Evolutionary conservation across 2,888 invertebrate species (phyloP), one percentile per base, ranked within the genome.

Genomic region (Polymixis lichenea): DNA sequence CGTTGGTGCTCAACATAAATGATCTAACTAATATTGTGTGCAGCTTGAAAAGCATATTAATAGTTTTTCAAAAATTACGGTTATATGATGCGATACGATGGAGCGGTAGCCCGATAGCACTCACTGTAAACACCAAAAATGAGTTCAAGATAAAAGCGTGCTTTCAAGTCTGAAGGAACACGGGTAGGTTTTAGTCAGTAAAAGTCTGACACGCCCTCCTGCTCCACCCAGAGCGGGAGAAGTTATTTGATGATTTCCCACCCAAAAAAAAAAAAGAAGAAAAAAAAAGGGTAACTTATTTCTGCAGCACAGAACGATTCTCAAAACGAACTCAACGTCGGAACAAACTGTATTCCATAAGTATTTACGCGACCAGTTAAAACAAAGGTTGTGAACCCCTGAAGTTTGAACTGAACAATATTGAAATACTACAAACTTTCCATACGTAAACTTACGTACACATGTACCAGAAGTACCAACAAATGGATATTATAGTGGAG

Each of bases 401-500:
- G 70, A 56, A 56, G 70, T 82, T 61, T 61, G 70, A 56, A 71
- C 82, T 74, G 72, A 72, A 84, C 80, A 76, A 58, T 77, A 87
- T 66, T 60, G 53, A 75, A 80, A 84, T 86, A 76, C 77, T 84
- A 86, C 76, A 84, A 84, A 81, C 70, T 84, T 83, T 85, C 84
- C 84, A 82, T 74, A 82, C 82, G 78, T 75, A 85, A 85, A 43
- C 61, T 79, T 75, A 76, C 77, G 56, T 73, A 78, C 80, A 84
- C 64, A 85, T 76, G 73, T 81, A 78, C 62, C 60, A 62, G 64
- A 58, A 84, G 73, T 82, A 84, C 62, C 74, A 76, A 85, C 74
- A 82, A 87, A 82, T 86, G 79, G 70, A 75, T 83, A 80, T 76
- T 88, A 80, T 86, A 81, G 74, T 83, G 78, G 76, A 85, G 89